Conservation (phyloP, 2,113 vertebrate species). For the Melanerpes formicivorus region DNA sequence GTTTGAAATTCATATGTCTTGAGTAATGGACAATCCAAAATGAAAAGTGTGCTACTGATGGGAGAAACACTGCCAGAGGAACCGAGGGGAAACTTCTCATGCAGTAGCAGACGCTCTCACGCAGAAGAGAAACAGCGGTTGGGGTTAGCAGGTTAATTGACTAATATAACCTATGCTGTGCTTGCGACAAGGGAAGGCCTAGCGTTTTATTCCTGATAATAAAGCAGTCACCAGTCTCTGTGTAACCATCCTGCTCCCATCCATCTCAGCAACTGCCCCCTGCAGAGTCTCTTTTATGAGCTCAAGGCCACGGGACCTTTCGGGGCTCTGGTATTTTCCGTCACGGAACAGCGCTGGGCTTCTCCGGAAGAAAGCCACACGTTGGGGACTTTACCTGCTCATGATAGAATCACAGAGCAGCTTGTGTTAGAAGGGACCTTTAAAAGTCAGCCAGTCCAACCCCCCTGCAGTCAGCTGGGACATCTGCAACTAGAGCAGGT, state of each 20-base stretch:
- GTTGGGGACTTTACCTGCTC: not conserved
- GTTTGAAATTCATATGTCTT: not conserved
- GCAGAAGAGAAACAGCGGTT: conserved; percentile 7
- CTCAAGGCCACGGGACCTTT: not conserved
- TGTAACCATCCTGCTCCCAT: not conserved
- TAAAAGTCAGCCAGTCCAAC: too few species aligned
- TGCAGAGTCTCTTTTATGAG: not conserved
- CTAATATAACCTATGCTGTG: conserved; percentile 31
- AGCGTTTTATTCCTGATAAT: conserved; percentile 3
- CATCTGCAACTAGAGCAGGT: too few species aligned
- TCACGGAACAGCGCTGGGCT: not conserved
- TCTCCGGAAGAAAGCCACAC: not conserved
- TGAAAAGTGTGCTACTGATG: not conserved
- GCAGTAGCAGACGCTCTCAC: not conserved
- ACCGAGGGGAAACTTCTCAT: not conserved
- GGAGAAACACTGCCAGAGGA: not conserved
- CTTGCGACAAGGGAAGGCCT: conserved; percentile 10
- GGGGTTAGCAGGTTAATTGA: conserved; percentile 51
- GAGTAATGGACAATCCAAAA: not conserved
- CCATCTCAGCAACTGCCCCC: not conserved
- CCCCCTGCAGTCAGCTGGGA: too few species aligned
- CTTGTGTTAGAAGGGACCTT: too few species aligned
- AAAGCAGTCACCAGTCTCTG: not conserved
- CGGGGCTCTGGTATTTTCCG: not conserved
- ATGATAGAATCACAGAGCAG: not conserved